Conservation (phyloP, 2,888 invertebrate species). For the Drosophila antonietae region DNA sequence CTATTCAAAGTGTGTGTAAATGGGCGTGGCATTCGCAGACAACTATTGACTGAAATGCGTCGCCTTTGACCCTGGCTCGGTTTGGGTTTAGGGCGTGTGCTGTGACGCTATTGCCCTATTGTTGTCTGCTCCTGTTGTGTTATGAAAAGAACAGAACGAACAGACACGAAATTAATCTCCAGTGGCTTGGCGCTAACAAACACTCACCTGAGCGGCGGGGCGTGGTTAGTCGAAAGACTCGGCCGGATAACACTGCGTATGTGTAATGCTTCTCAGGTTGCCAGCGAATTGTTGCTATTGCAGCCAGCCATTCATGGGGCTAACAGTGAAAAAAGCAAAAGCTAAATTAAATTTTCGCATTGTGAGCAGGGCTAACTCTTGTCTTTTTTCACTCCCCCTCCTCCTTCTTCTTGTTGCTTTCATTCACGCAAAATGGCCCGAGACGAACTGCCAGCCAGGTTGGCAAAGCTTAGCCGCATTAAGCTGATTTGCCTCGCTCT, state of each 20-base stretch:
- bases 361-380: constrained; percentile 50
- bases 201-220: not conserved
- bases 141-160: constrained; percentile 55
- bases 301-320: constrained; percentile 41
- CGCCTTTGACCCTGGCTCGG: constrained; percentile 29
- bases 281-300: constrained; percentile 20
- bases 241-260: constrained; percentile 63
- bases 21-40: constrained; percentile 16
- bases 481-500: constrained; percentile 65
- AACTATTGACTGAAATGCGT: constrained; percentile 33
- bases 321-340: constrained; percentile 55
- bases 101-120: constrained; percentile 19
- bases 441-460: constrained; percentile 38
- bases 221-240: not conserved
- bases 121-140: constrained; percentile 37
- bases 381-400: not conserved
- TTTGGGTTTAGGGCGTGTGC: constrained; percentile 45
- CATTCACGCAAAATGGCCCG: constrained; percentile 14
- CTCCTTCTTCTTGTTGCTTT: not conserved
- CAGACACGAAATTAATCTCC: constrained; percentile 78
- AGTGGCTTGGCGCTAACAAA: constrained; percentile 55
- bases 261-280: constrained; percentile 70
- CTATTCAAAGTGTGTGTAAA: constrained; percentile 14
- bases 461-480: constrained; percentile 63
- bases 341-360: constrained; percentile 76